phyloP scores from a whole-genome alignment of 2,113 vertebrate species.

The Maccullochella peelii region DNA sequence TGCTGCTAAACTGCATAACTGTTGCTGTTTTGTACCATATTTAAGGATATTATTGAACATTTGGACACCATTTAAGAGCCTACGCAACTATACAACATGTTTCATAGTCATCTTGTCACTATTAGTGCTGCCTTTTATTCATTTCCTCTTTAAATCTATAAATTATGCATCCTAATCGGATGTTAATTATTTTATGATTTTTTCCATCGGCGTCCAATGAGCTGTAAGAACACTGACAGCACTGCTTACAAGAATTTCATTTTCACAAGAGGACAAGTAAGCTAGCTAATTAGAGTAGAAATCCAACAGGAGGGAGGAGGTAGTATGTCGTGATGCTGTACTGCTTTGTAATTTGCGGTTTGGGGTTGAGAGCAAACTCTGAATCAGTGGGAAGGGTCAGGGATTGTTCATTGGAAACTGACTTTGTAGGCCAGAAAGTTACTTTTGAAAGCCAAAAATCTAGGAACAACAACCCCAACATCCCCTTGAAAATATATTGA shows the following conservation, averaged over 20 bases:
- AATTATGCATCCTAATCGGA: constrained; percentile 49
- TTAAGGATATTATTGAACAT: constrained; percentile 60
- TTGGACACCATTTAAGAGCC: constrained; percentile 50
- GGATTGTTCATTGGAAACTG: background rate
- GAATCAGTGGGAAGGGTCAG: background rate
- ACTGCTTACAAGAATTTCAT: constrained; percentile 16
- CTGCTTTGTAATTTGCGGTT: constrained; percentile 17
- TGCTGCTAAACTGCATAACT: constrained; percentile 59
- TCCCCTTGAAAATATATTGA: background rate
- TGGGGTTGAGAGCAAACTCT: constrained; percentile 14
- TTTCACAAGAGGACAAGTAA: constrained; percentile 26
- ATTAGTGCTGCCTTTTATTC: constrained; percentile 45
- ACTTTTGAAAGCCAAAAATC: background rate
- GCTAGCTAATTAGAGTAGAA: constrained; percentile 43
- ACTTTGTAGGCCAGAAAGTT: background rate
- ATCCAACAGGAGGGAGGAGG: constrained; percentile 3
- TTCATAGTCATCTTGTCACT: constrained; percentile 50
- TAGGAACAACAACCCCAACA: background rate
- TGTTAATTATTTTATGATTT: constrained; percentile 55
- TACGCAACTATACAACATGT: constrained; percentile 31
- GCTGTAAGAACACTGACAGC: constrained; percentile 39
- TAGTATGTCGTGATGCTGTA: background rate
- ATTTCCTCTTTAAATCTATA: constrained; percentile 43
- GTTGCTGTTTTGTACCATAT: constrained; percentile 57
- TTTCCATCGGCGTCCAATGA: constrained; percentile 39